Base-by-base conservation (phyloP, 2,113 vertebrate genomes). In the Nicator chloris region DNA sequence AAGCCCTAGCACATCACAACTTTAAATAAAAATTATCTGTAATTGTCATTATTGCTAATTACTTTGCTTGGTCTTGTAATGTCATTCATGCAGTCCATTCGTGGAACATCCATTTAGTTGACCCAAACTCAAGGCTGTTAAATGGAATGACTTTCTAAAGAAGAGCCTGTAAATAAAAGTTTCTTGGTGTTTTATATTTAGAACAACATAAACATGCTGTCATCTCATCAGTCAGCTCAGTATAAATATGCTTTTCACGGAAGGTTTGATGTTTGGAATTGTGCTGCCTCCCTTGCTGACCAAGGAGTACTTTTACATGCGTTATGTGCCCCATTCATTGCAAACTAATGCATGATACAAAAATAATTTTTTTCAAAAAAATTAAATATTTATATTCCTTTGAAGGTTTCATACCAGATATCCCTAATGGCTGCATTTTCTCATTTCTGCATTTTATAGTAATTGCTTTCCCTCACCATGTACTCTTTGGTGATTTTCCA, bases 401-500 rank as follows among this genome's bases (percentile, higher is more conserved):
- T 91, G 91, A 92, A 91, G 82, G 71, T 82, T 93, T 95, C 90
- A 94, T 92, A 90, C 59, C 59, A 82, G 66, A 27, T 77, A 91
- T 87, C 85, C 81, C 93, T 81, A 91, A 85, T 95, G 90, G 78
- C 82, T 93, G 47, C 71, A 78, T 89, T 95, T 94, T 90, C 75
- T 92, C 71, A 59, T 77, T 92, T 77, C 79, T 94, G 35, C 56
- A 56, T 59, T 93, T 91, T 44, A 26, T 73, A 68, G 81, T 94
- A 95, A 96, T 94, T 94, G 63, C 91, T 90, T 90, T 91, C 68
- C 65, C 75, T 92, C 75, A 86, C 70, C 54, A 51, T 75, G 90
- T 78, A 96, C 79, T 93, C 91, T 88, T 96, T 86, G 79, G 84
- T 96, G 93, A 92, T 94, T 95, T 95, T 93, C 79, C 82, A 94